Conservation (phyloP, 1,140 invertebrate species). For the Venustaconcha ellipsiformis region DNA sequence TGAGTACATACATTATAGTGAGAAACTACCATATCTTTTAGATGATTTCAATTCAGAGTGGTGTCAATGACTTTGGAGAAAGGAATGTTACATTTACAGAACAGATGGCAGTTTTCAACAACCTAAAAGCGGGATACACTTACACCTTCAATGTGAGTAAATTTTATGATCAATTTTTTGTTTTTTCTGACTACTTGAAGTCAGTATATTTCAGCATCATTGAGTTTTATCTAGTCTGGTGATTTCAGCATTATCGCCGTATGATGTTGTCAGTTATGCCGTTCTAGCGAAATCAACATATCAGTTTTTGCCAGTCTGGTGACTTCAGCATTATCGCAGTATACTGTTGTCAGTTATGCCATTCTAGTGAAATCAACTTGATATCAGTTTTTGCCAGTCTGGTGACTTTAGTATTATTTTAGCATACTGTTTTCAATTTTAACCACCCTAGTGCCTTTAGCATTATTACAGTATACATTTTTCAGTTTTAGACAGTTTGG, state of each 20-base stretch:
- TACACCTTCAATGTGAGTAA: constrained; percentile 47
- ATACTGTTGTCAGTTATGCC: background rate
- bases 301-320: too few relatives aligned
- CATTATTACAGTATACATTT: background rate
- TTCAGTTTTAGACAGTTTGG: background rate
- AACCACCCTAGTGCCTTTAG: too few relatives aligned
- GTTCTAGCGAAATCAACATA: too few relatives aligned
- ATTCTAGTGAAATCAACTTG: too few relatives aligned
- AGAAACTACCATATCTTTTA: background rate
- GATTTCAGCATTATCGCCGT: background rate
- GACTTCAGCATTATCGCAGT: background rate
- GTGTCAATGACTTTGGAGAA: background rate
- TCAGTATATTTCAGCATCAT: background rate
- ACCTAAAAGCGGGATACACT: constrained; percentile 42
- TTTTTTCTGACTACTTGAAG: background rate
- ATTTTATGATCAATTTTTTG: background rate
- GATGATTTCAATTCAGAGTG: background rate
- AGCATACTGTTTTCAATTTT: too few relatives aligned
- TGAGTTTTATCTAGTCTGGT: background rate
- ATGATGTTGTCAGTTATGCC: background rate
- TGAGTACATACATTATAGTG: too few relatives aligned
- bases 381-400: too few relatives aligned
- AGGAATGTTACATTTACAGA: constrained; percentile 13
- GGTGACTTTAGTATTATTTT: too few relatives aligned
- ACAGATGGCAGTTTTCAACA: constrained; percentile 13